These are phyloP conservation scores for Phenacoccus solenopsis DNA, from an alignment of 1,140 invertebrate species.

Conservation along the genomic window DNA sequence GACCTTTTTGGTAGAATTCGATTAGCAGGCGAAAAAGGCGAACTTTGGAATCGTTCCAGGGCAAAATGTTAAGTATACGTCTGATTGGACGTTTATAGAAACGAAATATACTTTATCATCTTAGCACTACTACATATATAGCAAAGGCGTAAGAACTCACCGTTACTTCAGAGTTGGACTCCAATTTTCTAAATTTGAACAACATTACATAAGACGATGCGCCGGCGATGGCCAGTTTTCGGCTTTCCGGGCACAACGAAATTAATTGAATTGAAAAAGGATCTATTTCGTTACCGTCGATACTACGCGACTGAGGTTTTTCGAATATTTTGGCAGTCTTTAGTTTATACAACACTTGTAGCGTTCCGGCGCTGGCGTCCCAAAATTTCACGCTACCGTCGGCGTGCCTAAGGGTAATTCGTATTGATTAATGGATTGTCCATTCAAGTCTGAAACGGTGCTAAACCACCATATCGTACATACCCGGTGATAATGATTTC, in stretches of 20 bases:
- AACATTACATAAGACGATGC: constrained; percentile 83
- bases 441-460: too few relatives aligned
- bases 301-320: constrained; percentile 40
- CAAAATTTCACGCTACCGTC: constrained; percentile 96
- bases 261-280: constrained; percentile 89
- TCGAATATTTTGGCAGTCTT: constrained; percentile 95
- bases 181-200: constrained; percentile 88
- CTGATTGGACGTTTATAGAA: too few relatives aligned
- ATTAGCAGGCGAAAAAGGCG: too few relatives aligned
- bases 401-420: constrained; percentile 73
- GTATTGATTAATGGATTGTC: too few relatives aligned
- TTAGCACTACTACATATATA: too few relatives aligned
- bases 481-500: constrained; percentile 94
- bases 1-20: too few relatives aligned
- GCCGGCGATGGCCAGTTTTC: constrained; percentile 77
- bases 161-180: constrained; percentile 68
- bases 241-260: constrained; percentile 83
- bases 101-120: too few relatives aligned
- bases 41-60: too few relatives aligned
- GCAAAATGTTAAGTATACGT: too few relatives aligned
- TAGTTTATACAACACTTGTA: constrained; percentile 93
- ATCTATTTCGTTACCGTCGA: constrained; percentile 57
- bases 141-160: too few relatives aligned
- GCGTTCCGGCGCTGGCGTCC: constrained; percentile 85
- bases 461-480: too few relatives aligned